These are phyloP conservation scores for Ochotona princeps DNA, from an alignment of 2,113 vertebrate genomes.

Conservation along the genomic window DNA sequence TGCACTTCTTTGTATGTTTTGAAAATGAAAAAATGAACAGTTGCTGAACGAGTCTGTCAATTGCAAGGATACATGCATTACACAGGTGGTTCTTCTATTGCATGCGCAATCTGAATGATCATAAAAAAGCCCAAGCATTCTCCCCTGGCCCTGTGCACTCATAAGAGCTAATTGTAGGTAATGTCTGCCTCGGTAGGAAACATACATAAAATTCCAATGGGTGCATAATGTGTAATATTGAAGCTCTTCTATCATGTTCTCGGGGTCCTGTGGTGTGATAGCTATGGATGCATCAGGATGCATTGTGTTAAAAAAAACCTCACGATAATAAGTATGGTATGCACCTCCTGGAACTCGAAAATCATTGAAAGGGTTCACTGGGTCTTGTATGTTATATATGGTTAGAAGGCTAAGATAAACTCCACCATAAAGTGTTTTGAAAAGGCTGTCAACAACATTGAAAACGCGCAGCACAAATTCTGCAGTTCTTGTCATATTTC, in stretches of 20 bases:
- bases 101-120: conserved; percentile 48
- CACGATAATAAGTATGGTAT: too few relatives aligned
- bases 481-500: neutral
- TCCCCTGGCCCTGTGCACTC: conserved; percentile 43
- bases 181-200: neutral
- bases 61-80: conserved; percentile 28
- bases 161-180: neutral
- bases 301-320: too few relatives aligned
- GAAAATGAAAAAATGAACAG: too few relatives aligned
- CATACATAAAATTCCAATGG: too few relatives aligned
- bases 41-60: conserved; percentile 77
- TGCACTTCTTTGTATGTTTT: too few relatives aligned
- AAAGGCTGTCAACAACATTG: conserved; percentile 49
- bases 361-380: fast-evolving
- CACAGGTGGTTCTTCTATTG: conserved; percentile 36
- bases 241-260: neutral
- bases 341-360: fast-evolving
- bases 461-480: neutral
- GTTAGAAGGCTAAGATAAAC: neutral
- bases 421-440: fast-evolving
- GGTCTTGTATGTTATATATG: fast-evolving
- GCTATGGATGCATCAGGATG: too few relatives aligned
- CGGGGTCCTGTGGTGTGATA: fast-evolving
- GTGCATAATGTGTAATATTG: too few relatives aligned
- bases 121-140: conserved; percentile 22